Evolutionary conservation across 2,888 invertebrate species (phyloP).

Genomic region (Galerucella pusilla): DNA sequence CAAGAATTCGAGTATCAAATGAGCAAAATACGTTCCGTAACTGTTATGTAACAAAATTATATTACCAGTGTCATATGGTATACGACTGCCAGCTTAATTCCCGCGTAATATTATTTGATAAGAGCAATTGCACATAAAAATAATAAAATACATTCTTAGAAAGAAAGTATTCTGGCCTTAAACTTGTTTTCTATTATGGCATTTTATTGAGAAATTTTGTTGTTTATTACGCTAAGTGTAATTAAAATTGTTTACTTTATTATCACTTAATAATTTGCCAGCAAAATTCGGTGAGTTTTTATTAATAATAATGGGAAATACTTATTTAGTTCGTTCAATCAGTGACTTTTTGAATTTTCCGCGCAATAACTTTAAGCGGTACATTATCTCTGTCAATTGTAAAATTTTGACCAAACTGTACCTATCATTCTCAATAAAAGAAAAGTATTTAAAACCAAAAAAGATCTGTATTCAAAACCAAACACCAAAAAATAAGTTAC

Average conservation of each 20-base stretch:
- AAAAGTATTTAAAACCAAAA: too few relatives aligned
- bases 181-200: conserved; percentile 48
- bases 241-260: background rate
- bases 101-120: conserved; percentile 36
- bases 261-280: background rate
- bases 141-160: conserved; percentile 35
- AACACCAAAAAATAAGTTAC: too few relatives aligned
- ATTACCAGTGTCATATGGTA: conserved; percentile 35
- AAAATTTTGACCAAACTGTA: too few relatives aligned
- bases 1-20: conserved; percentile 3
- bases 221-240: background rate
- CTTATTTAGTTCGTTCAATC: too few relatives aligned
- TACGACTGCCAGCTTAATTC: conserved; percentile 23
- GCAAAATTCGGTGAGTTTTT: background rate
- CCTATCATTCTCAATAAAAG: too few relatives aligned
- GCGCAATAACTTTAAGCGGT: too few relatives aligned
- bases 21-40: conserved; percentile 6
- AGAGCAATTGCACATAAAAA: conserved; percentile 36
- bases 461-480: too few relatives aligned
- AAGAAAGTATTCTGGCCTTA: conserved; percentile 52
- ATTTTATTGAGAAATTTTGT: conserved; percentile 14
- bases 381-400: too few relatives aligned
- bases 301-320: too few relatives aligned
- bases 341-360: too few relatives aligned
- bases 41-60: conserved; percentile 20